These are phyloP conservation scores for Nyctibius bracteatus DNA, from an alignment of 2,113 vertebrate species.

Conservation along the genomic window DNA sequence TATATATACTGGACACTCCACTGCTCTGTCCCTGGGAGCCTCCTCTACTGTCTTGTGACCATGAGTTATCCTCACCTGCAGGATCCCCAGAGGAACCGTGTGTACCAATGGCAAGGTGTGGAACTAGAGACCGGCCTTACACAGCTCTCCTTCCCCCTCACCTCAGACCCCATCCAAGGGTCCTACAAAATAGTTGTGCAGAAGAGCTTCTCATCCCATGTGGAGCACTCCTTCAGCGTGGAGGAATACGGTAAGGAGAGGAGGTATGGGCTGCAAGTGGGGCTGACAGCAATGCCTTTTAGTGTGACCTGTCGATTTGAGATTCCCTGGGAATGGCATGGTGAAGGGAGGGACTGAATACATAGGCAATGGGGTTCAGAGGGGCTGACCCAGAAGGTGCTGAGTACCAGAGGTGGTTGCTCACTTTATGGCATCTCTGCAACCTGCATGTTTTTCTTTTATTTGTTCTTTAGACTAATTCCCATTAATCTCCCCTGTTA, in stretches of 20 bases:
- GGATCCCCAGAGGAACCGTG: constrained; percentile 73
- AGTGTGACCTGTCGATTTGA: rapidly evolving
- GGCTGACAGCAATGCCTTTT: background rate
- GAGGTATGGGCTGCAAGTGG: background rate
- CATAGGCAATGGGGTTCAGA: background rate
- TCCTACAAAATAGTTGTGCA: constrained; percentile 65
- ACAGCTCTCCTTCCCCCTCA: constrained; percentile 67
- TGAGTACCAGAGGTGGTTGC: background rate
- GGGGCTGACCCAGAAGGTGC: background rate
- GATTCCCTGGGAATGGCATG: background rate
- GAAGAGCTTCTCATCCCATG: background rate
- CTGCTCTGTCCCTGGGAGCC: background rate
- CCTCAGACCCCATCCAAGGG: constrained; percentile 68
- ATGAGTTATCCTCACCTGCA: background rate
- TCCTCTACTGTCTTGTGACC: background rate
- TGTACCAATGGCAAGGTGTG: constrained; percentile 70
- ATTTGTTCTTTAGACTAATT: background rate
- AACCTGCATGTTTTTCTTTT: background rate
- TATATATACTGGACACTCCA: background rate
- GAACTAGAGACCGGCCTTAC: constrained; percentile 53
- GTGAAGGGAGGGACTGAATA: background rate
- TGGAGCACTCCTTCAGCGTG: constrained; percentile 58
- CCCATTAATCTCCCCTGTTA: background rate
- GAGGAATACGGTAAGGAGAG: constrained; percentile 74
- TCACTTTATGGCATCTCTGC: background rate